Evolutionary conservation across 35 echinoderm and acorn worm species (phyloP), one percentile per base, ranked within the genome.

Genomic region (Heliocidaris erythrogramma): DNA sequence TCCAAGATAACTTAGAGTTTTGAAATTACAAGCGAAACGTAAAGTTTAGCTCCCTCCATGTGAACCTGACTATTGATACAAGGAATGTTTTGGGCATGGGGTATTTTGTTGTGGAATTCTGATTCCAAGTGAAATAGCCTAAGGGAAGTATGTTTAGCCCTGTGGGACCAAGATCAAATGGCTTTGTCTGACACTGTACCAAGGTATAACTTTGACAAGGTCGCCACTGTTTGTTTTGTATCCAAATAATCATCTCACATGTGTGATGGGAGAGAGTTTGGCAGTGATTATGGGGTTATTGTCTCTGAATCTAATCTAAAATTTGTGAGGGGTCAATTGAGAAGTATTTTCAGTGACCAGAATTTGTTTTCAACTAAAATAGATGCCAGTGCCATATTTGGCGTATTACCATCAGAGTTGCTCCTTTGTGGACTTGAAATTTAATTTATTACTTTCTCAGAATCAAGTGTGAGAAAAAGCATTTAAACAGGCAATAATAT

Each of bases 21-120:
- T 42, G 35, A 42, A 42, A 42, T 42, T 42, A 42, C 35, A 42
- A 42, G 35, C 35, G 3, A 42, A 42, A 42, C 35, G 0, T 42
- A 42, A 0, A 42, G 35, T 42, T 42, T 42, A 42, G 1, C 3
- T 42, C 35, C 35, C 35, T 42, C 3, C 35, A 3, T 42, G 35
- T 42, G 35, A 42, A 42, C 35, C 35, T 42, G 35, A 42, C 35
- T 42, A 42, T 78, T 17, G 61, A n/a, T 32, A 31, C 93, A 32
- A 18, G 48, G 30, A 78, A 78, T 78, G 65, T 9, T 78, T 56
- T 78, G 17, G 65, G 65, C 21, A 78, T 27, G 65, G 65, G 27
- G 65, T 78, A 78, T 78, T 78, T n/a, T 27, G 65, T 78, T 78
- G 18, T 78, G 65, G 65, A 78, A 78, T 78, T 78, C 65, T 78